phyloP scores from a whole-genome alignment of 2,888 invertebrate genomes.

The Diabrotica balteata region DNA sequence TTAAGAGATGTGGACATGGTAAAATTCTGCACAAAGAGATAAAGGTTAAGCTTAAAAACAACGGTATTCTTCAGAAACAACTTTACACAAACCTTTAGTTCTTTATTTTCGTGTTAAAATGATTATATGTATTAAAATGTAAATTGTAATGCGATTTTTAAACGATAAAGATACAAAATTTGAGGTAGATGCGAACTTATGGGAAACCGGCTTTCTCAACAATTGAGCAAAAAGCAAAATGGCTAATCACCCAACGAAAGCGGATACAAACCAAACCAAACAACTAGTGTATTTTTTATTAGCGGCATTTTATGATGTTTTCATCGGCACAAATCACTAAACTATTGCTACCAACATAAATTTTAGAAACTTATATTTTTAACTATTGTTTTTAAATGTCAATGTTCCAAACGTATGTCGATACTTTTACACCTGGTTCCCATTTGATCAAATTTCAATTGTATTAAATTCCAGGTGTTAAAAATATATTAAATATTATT shows the following conservation, averaged over 20 bases:
- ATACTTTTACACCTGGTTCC: conserved; percentile 2
- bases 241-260: conserved; percentile 48
- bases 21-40: neutral
- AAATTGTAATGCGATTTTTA: conserved; percentile 3
- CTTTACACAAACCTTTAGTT: conserved; percentile 9
- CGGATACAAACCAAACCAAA: conserved; percentile 50
- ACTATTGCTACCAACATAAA: conserved; percentile 44
- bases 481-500: too few species aligned
- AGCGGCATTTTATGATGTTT: conserved; percentile 47
- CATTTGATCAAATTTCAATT: conserved; percentile 8
- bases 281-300: conserved; percentile 50
- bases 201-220: conserved; percentile 36
- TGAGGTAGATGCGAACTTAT: conserved; percentile 23
- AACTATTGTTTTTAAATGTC: conserved; percentile 26
- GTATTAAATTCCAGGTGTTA: neutral
- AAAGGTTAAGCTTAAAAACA: conserved; percentile 13
- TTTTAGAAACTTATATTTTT: conserved; percentile 34
- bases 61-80: neutral
- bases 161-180: conserved; percentile 17
- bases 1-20: conserved; percentile 52
- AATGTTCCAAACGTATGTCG: conserved; percentile 32
- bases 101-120: conserved; percentile 11
- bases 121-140: conserved; percentile 8
- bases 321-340: conserved; percentile 41
- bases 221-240: conserved; percentile 48